Evolutionary conservation across 2,888 invertebrate genomes (phyloP), one percentile per base, ranked within the genome.

Genomic region (Drosophila crucigera): DNA sequence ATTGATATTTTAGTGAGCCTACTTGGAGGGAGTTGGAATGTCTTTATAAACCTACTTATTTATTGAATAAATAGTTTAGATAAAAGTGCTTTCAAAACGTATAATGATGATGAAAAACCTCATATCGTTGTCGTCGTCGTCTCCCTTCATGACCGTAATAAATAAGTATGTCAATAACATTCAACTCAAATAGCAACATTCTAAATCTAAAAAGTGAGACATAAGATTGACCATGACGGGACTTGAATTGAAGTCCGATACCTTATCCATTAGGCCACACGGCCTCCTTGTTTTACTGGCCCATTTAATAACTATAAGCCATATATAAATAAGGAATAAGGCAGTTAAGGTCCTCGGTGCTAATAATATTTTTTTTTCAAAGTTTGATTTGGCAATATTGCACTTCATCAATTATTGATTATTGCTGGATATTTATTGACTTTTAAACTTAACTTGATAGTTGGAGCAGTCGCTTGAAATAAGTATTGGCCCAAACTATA

Each of bases 201-300:
- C 10, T 11, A n/a, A 10, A 19, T 37, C 10, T 2, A 22, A 25
- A 19, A 50, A 58, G 4, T 19, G 22, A 53, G 43, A 59, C 43
- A 62, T 54, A 64, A 69, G 54, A 41, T 54, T 11, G 66, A 66
- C 66, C 41, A 33, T 60, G 73, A 64, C 73, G 60, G 73, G 73
- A 74, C 47, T 73, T 39, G 73, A 74, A 67, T 30, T 25, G 67
- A 73, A 74, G 55, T 73, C 67, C 59, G 71, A 71, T 61, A 58
- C 66, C 62, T 33, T 73, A 58, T 70, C 70, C 73, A 55, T 69
- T 69, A 30, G 68, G 63, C 63, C 43, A 68, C 69, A 16, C 37
- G 16, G 37, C 16, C 37, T 3, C 0, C 0, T 16, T 35, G 16
- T 14, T 35, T 37, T 16, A 14, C 0, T 16, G 5, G 37, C 16